Conservation (phyloP, 2,888 invertebrate species). For the Spatulosminthurus flaviceps region DNA sequence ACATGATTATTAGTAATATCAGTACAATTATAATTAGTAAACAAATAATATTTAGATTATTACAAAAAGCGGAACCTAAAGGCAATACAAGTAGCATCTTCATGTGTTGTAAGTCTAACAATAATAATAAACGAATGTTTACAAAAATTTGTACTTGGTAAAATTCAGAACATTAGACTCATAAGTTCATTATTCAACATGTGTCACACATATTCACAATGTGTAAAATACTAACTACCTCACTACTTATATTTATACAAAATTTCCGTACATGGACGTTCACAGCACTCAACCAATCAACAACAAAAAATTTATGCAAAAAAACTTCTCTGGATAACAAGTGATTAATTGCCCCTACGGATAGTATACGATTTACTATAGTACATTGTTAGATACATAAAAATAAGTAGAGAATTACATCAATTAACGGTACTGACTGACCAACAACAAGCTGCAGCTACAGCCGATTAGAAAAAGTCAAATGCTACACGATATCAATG, state of each 20-base stretch:
- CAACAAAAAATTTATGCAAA: neutral
- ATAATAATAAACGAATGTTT: slow-evolving; percentile 12
- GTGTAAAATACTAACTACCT: neutral
- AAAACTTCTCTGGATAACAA: neutral
- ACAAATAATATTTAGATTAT: neutral
- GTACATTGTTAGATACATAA: slow-evolving; percentile 10
- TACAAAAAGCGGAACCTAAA: neutral
- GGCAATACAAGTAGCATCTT: neutral
- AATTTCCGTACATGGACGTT: neutral
- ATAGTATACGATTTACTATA: slow-evolving; percentile 1
- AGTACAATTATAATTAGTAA: neutral
- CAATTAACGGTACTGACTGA: neutral
- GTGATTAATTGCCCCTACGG: neutral
- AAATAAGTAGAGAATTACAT: neutral
- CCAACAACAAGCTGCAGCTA: neutral
- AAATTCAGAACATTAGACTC: slow-evolving; percentile 31
- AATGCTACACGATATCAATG: no score
- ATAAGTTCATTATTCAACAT: slow-evolving; percentile 18
- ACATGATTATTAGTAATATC: slow-evolving; percentile 2
- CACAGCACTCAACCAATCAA: slow-evolving; percentile 3
- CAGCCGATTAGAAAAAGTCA: neutral
- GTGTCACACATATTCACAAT: slow-evolving; percentile 3
- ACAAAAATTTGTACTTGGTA: slow-evolving; percentile 42
- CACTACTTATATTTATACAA: neutral
- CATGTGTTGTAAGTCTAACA: neutral